phyloP scores from a whole-genome alignment of 2,797 vertebrate genomes.

The Esox masquinongy region DNA sequence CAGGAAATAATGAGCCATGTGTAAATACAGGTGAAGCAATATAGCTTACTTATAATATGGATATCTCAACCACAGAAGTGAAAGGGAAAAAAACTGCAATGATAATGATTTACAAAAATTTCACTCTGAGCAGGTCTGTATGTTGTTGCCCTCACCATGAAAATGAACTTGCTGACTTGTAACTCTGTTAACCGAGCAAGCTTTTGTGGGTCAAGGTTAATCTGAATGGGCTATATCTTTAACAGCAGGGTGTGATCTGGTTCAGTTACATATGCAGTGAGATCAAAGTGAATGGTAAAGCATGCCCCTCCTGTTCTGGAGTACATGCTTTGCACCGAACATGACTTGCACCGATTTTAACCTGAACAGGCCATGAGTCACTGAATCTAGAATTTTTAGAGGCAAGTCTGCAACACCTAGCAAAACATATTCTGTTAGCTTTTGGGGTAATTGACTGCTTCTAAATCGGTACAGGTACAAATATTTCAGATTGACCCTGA shows the following conservation, averaged over 20 bases:
- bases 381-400: background rate
- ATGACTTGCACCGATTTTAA: background rate
- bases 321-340: background rate
- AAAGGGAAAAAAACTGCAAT: slow-evolving; percentile 55
- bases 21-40: slow-evolving; percentile 61
- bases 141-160: slow-evolving; percentile 26
- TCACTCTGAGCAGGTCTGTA: slow-evolving; percentile 20
- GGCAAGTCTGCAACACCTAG: background rate
- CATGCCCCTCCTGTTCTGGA: background rate
- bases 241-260: slow-evolving; percentile 20
- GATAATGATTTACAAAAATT: slow-evolving; percentile 31
- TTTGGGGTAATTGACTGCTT: background rate
- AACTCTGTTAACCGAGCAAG: slow-evolving; percentile 1
- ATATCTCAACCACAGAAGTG: slow-evolving; percentile 33
- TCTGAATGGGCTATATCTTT: slow-evolving; percentile 21
- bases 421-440: background rate
- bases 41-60: slow-evolving; percentile 39
- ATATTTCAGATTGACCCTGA: background rate
- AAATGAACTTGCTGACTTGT: slow-evolving; percentile 35
- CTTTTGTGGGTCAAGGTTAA: slow-evolving; percentile 38
- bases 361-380: background rate
- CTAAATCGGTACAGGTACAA: background rate
- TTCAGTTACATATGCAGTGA: background rate
- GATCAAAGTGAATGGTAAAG: background rate
- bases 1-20: slow-evolving; percentile 22